Percentiles rank a stretch among this genome's conserved stretches.
Conservation (phyloP, 2,888 invertebrate species). For the Rhyacophila evoluta region DNA sequence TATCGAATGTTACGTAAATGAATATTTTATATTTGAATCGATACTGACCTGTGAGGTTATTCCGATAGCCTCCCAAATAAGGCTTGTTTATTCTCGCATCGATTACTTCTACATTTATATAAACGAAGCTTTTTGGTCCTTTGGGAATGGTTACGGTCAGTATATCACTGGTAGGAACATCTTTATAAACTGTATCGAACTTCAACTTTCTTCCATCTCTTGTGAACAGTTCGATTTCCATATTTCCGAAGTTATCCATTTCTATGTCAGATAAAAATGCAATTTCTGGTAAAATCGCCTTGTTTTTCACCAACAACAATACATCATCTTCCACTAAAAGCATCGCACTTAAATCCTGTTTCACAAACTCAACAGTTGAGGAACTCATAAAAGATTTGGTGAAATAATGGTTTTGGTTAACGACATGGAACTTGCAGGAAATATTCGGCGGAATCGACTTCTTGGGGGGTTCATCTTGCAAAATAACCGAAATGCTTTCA, state of each 20-base stretch:
- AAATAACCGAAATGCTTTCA: conserved; percentile 39
- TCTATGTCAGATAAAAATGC: conserved; percentile 65
- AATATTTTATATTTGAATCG: too few species aligned
- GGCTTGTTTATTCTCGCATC: conserved; percentile 75
- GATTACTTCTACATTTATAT: conserved; percentile 68
- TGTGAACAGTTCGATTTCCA: conserved; percentile 65
- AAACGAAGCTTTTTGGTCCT: conserved; percentile 59
- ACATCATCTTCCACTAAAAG: conserved; percentile 36
- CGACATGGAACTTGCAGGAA: conserved; percentile 52
- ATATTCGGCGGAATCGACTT: conserved; percentile 35
- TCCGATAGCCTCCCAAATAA: conserved; percentile 83
- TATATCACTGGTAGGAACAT: conserved; percentile 65
- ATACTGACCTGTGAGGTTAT: conserved; percentile 73
- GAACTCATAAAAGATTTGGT: conserved; percentile 46
- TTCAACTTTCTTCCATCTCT: conserved; percentile 64
- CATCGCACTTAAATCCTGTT: conserved; percentile 40
- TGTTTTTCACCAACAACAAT: conserved; percentile 45
- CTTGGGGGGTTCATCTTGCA: conserved; percentile 35
- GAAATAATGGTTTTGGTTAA: conserved; percentile 49
- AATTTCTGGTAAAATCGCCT: conserved; percentile 60
- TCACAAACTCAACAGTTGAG: conserved; percentile 28
- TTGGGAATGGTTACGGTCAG: conserved; percentile 65
- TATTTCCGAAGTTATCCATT: conserved; percentile 67
- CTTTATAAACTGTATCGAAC: conserved; percentile 65
- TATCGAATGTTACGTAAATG: too few species aligned